A percentile compares a stretch with the other conserved stretches of the same genome.
These are phyloP conservation scores for Berghia stephanieae DNA, from an alignment of 1,140 invertebrate genomes.

Conservation along the genomic window DNA sequence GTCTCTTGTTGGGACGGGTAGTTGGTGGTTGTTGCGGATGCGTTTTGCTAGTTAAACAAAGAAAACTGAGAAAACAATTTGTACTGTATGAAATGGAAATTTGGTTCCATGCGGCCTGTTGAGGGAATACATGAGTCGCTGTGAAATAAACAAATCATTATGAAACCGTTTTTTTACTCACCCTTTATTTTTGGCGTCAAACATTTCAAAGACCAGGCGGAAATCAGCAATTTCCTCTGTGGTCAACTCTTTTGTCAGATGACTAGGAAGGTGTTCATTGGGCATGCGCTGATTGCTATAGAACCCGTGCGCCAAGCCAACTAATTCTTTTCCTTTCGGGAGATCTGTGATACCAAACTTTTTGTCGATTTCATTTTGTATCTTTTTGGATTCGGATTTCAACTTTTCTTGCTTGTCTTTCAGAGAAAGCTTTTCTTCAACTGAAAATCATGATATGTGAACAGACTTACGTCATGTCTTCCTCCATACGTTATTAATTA, in stretches of 20 bases:
- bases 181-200: constrained; percentile 13
- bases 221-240: neutral
- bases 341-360: neutral
- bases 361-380: neutral
- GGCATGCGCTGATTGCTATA: neutral
- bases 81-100: no score
- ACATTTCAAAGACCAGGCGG: neutral
- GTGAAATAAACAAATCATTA: no score
- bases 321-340: neutral
- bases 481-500: no score
- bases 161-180: no score
- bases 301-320: neutral
- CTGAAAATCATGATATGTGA: no score
- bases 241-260: neutral
- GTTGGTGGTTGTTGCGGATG: no score
- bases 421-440: neutral
- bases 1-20: no score
- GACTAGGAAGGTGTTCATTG: neutral
- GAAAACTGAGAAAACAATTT: no score
- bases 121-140: no score
- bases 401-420: neutral
- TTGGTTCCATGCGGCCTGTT: no score
- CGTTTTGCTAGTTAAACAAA: no score
- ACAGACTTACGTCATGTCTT: no score
- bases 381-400: neutral